phyloP scores from a whole-genome alignment of 2,797 vertebrate genomes.

The Macropus fuliginosus region DNA sequence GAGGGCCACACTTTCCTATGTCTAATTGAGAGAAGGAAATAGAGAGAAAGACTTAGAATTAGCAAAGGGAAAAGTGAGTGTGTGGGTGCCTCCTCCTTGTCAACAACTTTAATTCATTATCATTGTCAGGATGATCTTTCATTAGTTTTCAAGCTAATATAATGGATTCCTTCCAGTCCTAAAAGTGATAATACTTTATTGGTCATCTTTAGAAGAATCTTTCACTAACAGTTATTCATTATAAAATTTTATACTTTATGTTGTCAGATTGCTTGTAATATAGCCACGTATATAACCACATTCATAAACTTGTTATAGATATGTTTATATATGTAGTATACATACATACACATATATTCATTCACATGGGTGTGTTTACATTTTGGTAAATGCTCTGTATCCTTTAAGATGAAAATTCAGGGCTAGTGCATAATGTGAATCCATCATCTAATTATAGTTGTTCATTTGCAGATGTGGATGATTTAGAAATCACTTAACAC shows the following conservation, averaged over 20 bases:
- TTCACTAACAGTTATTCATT: slow-evolving; percentile 56
- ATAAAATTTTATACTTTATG: neutral
- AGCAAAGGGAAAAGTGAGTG: slow-evolving; percentile 78
- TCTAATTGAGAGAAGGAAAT: slow-evolving; percentile 95
- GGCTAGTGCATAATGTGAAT: neutral
- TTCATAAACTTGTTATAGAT: neutral
- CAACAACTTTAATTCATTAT: slow-evolving; percentile 86
- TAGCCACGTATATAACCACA: neutral
- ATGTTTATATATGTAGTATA: neutral
- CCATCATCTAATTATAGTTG: neutral
- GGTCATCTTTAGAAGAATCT: slow-evolving; percentile 67
- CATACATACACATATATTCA: neutral
- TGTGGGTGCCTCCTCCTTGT: slow-evolving; percentile 84
- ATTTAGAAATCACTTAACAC: neutral
- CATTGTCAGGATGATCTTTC: slow-evolving; percentile 75
- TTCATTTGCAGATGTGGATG: neutral
- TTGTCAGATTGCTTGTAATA: neutral
- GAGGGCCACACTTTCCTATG: slow-evolving; percentile 92
- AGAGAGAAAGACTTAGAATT: slow-evolving; percentile 82
- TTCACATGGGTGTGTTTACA: too few relatives aligned
- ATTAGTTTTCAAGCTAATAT: slow-evolving; percentile 79
- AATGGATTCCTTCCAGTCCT: slow-evolving; percentile 52
- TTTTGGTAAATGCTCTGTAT: neutral
- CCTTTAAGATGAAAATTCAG: neutral
- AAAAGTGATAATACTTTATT: slow-evolving; percentile 73